These are phyloP conservation scores for Hermaeophaga mercurialis DNA, from an alignment of 2,888 invertebrate genomes.

Conservation along the genomic window DNA sequence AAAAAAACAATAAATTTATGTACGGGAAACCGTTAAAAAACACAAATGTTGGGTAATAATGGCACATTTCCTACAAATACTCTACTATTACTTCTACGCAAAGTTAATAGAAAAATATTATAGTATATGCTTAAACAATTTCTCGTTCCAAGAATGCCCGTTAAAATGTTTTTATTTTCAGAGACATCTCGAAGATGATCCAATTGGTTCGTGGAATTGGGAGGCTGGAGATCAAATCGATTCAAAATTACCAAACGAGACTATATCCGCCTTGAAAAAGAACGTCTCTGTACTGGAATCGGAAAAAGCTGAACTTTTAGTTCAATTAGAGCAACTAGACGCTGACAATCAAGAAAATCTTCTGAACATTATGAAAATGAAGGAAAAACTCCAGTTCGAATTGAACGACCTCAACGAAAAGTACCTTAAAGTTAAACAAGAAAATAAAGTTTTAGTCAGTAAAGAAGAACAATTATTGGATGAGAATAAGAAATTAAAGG, in stretches of 20 bases:
- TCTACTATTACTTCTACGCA: constrained; percentile 6
- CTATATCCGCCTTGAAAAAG: constrained; percentile 47
- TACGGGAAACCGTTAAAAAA: constrained; percentile 28
- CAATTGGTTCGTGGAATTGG: constrained; percentile 32
- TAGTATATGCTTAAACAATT: background rate
- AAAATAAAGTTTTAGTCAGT: constrained; percentile 18
- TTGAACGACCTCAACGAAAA: constrained; percentile 21
- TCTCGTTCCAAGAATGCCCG: background rate
- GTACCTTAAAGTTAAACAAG: constrained; percentile 6
- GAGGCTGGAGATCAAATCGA: constrained; percentile 14
- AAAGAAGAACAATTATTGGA: constrained; percentile 19
- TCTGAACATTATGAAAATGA: constrained; percentile 51
- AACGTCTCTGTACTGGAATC: constrained; percentile 47
- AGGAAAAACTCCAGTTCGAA: constrained; percentile 51
- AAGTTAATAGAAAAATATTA: background rate
- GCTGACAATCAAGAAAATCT: constrained; percentile 54
- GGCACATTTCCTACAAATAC: constrained; percentile 15
- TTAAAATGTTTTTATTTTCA: constrained; percentile 31
- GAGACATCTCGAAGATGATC: constrained; percentile 31
- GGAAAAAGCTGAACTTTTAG: constrained; percentile 42
- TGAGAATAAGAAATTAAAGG: constrained; percentile 51
- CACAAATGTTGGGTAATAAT: constrained; percentile 14
- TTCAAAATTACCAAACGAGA: constrained; percentile 30
- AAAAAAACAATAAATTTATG: constrained; percentile 21
- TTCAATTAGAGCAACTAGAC: constrained; percentile 49